A percentile compares a stretch with the other conserved stretches of the same genome.
These are phyloP conservation scores for Germaria angustata DNA, from an alignment of 2,888 invertebrate species.

Conservation along the genomic window DNA sequence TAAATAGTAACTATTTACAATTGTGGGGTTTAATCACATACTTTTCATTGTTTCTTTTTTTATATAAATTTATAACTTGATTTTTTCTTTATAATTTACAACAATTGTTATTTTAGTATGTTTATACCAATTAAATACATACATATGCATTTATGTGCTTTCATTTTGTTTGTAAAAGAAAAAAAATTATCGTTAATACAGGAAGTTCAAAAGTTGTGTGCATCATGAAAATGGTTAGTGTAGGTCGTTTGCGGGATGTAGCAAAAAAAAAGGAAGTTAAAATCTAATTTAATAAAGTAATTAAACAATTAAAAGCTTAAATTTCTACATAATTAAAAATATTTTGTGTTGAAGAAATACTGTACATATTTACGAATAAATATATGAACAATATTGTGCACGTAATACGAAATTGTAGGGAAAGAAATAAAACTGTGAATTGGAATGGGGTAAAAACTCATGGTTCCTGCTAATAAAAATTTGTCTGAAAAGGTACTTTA, in stretches of 20 bases:
- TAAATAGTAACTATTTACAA: constrained; percentile 37
- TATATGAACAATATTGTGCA: no score
- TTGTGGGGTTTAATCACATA: constrained; percentile 16
- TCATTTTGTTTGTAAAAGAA: not conserved
- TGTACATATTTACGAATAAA: no score
- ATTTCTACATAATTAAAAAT: not conserved
- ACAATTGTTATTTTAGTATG: constrained; percentile 36
- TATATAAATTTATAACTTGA: not conserved
- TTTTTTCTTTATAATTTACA: constrained; percentile 13
- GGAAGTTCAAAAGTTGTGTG: constrained; percentile 59
- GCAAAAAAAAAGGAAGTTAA: constrained; percentile 25
- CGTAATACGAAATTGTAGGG: no score
- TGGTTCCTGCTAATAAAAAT: no score
- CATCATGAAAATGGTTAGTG: constrained; percentile 41
- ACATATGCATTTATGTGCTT: not conserved
- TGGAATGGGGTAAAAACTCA: no score
- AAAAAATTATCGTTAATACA: constrained; percentile 17
- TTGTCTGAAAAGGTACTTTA: no score
- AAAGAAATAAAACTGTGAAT: no score
- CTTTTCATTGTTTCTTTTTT: constrained; percentile 18
- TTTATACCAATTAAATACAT: not conserved
- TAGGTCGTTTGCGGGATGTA: constrained; percentile 37
- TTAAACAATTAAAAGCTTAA: constrained; percentile 28
- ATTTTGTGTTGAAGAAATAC: not conserved
- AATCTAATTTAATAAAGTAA: constrained; percentile 24